Base-by-base conservation (phyloP, 2,113 vertebrate species). In the Camarhynchus parvulus region DNA sequence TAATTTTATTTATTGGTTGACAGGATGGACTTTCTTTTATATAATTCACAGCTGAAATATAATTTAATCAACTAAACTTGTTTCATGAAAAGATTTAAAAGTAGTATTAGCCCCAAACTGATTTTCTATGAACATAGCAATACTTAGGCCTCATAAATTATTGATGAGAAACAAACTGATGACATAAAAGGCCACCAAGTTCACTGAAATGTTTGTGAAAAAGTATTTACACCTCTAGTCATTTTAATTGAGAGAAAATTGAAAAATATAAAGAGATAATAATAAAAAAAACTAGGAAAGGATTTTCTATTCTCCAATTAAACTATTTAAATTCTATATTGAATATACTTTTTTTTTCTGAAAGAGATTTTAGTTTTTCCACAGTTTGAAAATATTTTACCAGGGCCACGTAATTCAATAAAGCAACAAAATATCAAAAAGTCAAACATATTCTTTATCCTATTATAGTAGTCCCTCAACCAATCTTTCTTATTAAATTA, bases 101-200 rank as follows among this genome's bases (percentile, higher is more conserved):
- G 42, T 63, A 72, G 33, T 88, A 50, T 83, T 79, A 90, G 9
- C 62, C 11, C 74, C 68, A 90, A 87, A 58, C 49, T 68, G 18
- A 19, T 90, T 81, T 75, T 84, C 58, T 75, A 35, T 70, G 30
- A 70, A 39, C 35, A 24, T 13, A 6, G 44, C 15, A 67, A 63
- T 56, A 59, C 30, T 58, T 82, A 56, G 14, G 8, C 83, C 23
- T 85, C 82, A 82, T 90, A 79, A 92, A 85, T 68, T 75, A 94
- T 55, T 79, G 35, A 92, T 59, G 35, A 73, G 9, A 82, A 89
- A 72, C 39, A 63, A 87, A 46, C 24, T 46, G 41, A 70, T 79
- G 66, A 41, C 21, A 56, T 41, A 39, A 73, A 91, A 89, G 55
- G 37, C 22, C 52, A 79, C 7, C 16, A 72, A 77, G 39, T 73